phyloP scores from a whole-genome alignment of 2,888 invertebrate genomes.

The Acleris laterana region DNA sequence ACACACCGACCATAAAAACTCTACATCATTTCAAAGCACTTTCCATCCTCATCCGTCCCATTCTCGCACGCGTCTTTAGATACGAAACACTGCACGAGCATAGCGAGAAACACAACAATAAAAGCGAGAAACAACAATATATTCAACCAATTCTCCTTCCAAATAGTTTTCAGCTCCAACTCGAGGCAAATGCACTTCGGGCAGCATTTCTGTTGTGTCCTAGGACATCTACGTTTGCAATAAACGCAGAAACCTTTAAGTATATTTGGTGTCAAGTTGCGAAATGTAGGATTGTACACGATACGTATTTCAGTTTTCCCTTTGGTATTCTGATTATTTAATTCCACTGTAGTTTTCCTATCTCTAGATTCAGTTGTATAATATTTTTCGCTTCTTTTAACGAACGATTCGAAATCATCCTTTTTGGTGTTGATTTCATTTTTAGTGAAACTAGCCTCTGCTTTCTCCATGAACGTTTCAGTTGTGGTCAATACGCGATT shows the following conservation, averaged over 20 bases:
- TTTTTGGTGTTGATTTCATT: constrained; percentile 59
- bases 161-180: constrained; percentile 61
- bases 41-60: constrained; percentile 47
- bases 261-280: constrained; percentile 51
- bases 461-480: constrained; percentile 69
- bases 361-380: constrained; percentile 69
- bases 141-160: constrained; percentile 77
- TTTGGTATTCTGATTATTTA: constrained; percentile 56
- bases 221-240: constrained; percentile 66
- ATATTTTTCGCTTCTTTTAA: constrained; percentile 78
- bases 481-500: constrained; percentile 74
- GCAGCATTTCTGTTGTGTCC: constrained; percentile 70
- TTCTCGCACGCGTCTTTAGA: constrained; percentile 57
- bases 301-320: constrained; percentile 75
- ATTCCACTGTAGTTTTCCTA: constrained; percentile 60
- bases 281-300: constrained; percentile 78
- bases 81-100: constrained; percentile 67
- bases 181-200: constrained; percentile 68
- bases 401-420: constrained; percentile 73
- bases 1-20: neutral
- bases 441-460: constrained; percentile 74
- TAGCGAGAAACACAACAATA: constrained; percentile 63
- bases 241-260: constrained; percentile 64
- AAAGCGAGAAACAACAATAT: constrained; percentile 66
- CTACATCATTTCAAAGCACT: constrained; percentile 61